Conservation (phyloP, 2,113 vertebrate species). For the Epinephelus lanceolatus region DNA sequence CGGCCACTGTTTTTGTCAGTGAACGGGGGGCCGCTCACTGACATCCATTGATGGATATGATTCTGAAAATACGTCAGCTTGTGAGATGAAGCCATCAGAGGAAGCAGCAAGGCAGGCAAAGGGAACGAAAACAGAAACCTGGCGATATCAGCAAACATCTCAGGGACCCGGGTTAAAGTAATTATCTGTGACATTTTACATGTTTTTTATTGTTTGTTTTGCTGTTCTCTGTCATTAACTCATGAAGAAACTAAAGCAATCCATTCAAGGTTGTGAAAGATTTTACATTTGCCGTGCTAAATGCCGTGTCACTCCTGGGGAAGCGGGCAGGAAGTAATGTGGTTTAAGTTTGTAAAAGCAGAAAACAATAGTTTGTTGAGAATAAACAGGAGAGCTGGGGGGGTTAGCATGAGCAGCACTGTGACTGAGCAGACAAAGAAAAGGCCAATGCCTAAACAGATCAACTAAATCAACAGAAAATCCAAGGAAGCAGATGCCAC, state of each 20-base stretch:
- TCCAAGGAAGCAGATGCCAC: conserved; percentile 45
- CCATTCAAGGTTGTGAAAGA: not conserved
- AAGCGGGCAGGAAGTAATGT: not conserved
- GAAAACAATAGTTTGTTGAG: conserved; percentile 14
- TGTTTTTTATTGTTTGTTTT: conserved; percentile 29
- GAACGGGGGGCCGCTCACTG: conserved; percentile 35
- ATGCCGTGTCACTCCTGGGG: not conserved
- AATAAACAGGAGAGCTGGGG: not conserved
- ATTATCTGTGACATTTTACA: conserved; percentile 45
- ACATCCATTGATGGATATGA: conserved; percentile 77
- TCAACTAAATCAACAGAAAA: conserved; percentile 44
- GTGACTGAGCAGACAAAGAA: conserved; percentile 15
- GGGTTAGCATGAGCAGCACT: not conserved
- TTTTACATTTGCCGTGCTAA: conserved; percentile 26
- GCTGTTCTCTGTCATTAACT: conserved; percentile 20
- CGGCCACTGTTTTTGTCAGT: conserved; percentile 68
- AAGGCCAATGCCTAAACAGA: conserved; percentile 22
- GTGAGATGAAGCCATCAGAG: conserved; percentile 51
- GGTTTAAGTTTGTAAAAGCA: conserved; percentile 12
- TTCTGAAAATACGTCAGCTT: conserved; percentile 62
- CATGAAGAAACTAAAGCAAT: conserved; percentile 1
- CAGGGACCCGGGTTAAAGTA: conserved; percentile 12
- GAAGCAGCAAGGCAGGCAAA: not conserved
- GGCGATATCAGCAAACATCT: not conserved
- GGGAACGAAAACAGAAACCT: conserved; percentile 11